A percentile compares a stretch with the other conserved stretches of the same genome.
Evolutionary conservation across 2,888 invertebrate species (phyloP).

Genomic region (Sminthurides aquaticus): DNA sequence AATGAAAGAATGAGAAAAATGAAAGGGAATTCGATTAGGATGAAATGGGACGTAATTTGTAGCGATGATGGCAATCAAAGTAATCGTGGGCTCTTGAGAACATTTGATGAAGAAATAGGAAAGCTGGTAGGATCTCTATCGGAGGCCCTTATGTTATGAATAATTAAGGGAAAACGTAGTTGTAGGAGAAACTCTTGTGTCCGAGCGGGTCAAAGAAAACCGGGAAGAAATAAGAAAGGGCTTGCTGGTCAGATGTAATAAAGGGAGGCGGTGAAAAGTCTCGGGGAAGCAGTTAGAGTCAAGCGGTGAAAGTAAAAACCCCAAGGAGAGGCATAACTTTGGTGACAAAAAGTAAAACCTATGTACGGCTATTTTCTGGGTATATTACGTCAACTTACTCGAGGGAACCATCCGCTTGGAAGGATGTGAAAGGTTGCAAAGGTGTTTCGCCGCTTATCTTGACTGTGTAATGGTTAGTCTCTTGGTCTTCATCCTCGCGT

Average conservation of each 20-base stretch:
- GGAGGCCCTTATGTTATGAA: not conserved
- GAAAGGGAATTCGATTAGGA: not conserved
- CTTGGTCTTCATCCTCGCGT: slow-evolving; percentile 11
- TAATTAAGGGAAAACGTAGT: slow-evolving; percentile 5
- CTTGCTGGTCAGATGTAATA: no score
- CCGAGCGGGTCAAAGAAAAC: no score
- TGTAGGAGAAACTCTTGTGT: slow-evolving; percentile 15
- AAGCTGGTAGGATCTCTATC: not conserved
- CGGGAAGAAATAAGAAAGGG: no score
- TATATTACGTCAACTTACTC: slow-evolving; percentile 33
- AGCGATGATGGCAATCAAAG: not conserved
- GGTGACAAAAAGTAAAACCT: not conserved
- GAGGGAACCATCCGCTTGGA: slow-evolving; percentile 24
- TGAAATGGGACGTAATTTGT: not conserved
- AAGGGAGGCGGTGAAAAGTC: no score
- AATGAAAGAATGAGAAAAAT: not conserved
- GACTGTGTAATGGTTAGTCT: no score
- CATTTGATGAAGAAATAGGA: not conserved
- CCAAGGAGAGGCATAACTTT: slow-evolving; percentile 15
- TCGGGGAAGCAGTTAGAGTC: no score
- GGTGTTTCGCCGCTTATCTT: slow-evolving; percentile 31
- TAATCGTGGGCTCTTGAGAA: not conserved
- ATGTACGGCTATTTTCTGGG: not conserved
- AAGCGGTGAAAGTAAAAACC: slow-evolving; percentile 18
- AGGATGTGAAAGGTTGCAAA: slow-evolving; percentile 18